Evolutionary conservation across 2,888 invertebrate species (phyloP).

Genomic region (Phyllotreta striolata): DNA sequence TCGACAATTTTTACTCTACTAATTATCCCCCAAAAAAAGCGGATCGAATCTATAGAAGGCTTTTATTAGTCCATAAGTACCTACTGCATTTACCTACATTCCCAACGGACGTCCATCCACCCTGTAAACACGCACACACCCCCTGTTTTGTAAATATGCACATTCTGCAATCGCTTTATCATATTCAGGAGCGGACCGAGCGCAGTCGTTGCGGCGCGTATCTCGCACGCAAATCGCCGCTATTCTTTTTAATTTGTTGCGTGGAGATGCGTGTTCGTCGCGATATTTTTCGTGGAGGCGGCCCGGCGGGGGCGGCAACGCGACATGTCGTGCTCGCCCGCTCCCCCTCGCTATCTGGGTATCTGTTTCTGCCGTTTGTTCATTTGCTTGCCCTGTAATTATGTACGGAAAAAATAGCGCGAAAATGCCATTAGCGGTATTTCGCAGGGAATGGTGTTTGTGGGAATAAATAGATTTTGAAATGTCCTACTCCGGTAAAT

Average conservation of each 20-base stretch:
- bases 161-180: constrained; percentile 33
- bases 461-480: too few species aligned
- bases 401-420: too few species aligned
- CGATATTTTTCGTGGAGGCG: neutral
- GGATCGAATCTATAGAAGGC: too few species aligned
- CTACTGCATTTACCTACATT: too few species aligned
- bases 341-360: neutral
- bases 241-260: neutral
- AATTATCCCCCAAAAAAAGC: too few species aligned
- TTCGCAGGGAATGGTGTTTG: too few species aligned
- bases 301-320: constrained; percentile 10
- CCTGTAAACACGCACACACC: constrained; percentile 12
- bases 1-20: too few species aligned
- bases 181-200: neutral
- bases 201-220: too few species aligned
- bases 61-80: constrained; percentile 18
- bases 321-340: constrained; percentile 11
- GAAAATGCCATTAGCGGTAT: too few species aligned
- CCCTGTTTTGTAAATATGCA: constrained; percentile 33
- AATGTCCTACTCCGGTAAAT: too few species aligned
- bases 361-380: neutral
- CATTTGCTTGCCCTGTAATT: too few species aligned
- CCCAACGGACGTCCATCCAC: neutral
- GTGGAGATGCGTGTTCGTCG: constrained; percentile 18
- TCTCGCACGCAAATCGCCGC: constrained; percentile 29